These are phyloP conservation scores for Synchiropus splendidus DNA, from an alignment of 2,113 vertebrate species.

Conservation along the genomic window DNA sequence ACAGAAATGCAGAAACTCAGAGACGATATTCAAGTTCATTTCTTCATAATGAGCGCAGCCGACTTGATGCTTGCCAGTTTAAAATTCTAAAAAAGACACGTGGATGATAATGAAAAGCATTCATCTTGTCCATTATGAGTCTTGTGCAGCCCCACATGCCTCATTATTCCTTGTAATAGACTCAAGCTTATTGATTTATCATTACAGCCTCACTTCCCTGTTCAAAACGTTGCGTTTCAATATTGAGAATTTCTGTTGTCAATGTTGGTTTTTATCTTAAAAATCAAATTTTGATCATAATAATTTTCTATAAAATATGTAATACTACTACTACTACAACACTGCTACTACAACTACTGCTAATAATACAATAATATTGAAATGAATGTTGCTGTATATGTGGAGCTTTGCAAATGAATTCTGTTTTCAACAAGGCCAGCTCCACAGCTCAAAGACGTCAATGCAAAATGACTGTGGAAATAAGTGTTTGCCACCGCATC, in stretches of 20 bases:
- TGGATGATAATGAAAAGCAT: constrained; percentile 6
- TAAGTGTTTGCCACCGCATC: too few relatives aligned
- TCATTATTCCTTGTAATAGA: constrained; percentile 31
- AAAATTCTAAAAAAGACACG: constrained; percentile 2
- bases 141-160: constrained; percentile 11
- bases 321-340: too few relatives aligned
- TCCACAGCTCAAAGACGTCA: too few relatives aligned
- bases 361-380: too few relatives aligned
- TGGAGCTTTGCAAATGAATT: too few relatives aligned
- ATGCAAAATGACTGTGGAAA: not conserved
- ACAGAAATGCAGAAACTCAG: too few relatives aligned
- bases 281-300: too few relatives aligned
- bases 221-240: constrained; percentile 14
- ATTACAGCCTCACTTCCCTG: constrained; percentile 15
- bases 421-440: too few relatives aligned
- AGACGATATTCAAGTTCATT: not conserved
- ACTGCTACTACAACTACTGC: too few relatives aligned
- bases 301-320: too few relatives aligned
- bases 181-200: constrained; percentile 29
- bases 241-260: constrained; percentile 3
- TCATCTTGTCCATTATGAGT: constrained; percentile 17
- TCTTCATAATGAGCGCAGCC: not conserved
- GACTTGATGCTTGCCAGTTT: not conserved
- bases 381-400: too few relatives aligned
- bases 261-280: too few relatives aligned